A percentile compares a stretch with the other conserved stretches of the same genome.
These are phyloP conservation scores for Chaitophorus viminalis DNA, from an alignment of 2,888 invertebrate species.

Conservation along the genomic window DNA sequence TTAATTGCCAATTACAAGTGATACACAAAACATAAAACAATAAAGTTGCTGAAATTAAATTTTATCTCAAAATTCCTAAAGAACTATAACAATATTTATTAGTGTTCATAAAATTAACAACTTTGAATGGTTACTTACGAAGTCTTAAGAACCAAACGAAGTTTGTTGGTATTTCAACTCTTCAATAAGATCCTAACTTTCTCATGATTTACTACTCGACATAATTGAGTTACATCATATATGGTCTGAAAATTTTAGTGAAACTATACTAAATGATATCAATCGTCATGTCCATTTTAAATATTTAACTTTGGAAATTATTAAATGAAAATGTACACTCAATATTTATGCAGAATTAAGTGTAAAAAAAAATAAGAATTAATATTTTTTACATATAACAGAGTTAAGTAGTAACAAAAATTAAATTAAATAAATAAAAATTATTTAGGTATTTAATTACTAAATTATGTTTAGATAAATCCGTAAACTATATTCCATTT, in stretches of 20 bases:
- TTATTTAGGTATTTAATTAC: too few species aligned
- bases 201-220: conserved; percentile 54
- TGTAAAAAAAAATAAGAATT: background rate
- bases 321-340: background rate
- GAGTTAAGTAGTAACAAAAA: background rate
- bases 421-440: too few species aligned
- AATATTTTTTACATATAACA: background rate
- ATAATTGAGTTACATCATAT: conserved; percentile 60
- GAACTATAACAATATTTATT: conserved; percentile 44
- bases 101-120: conserved; percentile 51
- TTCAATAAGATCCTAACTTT: conserved; percentile 51
- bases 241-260: conserved; percentile 33
- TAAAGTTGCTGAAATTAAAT: conserved; percentile 29
- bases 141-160: conserved; percentile 53
- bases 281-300: conserved; percentile 22
- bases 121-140: conserved; percentile 43
- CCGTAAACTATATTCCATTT: background rate
- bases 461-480: too few species aligned
- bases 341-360: background rate
- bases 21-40: background rate
- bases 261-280: conserved; percentile 32
- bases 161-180: conserved; percentile 45
- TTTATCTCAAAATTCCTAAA: conserved; percentile 9
- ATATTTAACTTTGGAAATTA: conserved; percentile 40
- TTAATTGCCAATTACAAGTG: conserved; percentile 21